These are phyloP conservation scores for Tetramorium alpestre DNA, from an alignment of 1,140 invertebrate genomes.

Conservation along the genomic window DNA sequence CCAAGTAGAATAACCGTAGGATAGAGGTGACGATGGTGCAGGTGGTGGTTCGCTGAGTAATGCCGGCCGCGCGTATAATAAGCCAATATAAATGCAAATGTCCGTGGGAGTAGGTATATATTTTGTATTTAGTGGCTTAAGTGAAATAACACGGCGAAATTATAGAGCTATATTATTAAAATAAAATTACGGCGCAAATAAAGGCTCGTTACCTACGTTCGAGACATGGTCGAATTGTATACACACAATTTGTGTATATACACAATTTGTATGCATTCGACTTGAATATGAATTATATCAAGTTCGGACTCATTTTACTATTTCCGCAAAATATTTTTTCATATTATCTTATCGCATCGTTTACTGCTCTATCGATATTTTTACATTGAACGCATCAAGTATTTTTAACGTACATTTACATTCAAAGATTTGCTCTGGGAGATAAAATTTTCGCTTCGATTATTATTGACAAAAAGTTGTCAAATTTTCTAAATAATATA, in stretches of 20 bases:
- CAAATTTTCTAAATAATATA: neutral
- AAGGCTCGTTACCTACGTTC: neutral
- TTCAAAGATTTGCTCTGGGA: neutral
- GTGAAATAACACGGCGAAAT: constrained; percentile 70
- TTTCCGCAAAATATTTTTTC: neutral
- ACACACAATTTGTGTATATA: neutral
- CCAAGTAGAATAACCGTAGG: constrained; percentile 50
- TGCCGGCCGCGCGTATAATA: constrained; percentile 65
- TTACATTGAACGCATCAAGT: neutral
- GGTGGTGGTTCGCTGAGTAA: constrained; percentile 55
- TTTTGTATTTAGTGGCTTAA: constrained; percentile 72
- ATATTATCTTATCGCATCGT: neutral
- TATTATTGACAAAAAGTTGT: neutral
- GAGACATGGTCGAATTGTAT: neutral
- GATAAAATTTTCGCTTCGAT: neutral
- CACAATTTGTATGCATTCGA: neutral
- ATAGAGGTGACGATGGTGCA: constrained; percentile 43
- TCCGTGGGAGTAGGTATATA: constrained; percentile 56
- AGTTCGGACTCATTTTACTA: neutral
- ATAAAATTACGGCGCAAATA: constrained; percentile 46
- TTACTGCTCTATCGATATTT: neutral
- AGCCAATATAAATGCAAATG: constrained; percentile 76
- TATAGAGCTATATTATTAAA: constrained; percentile 62
- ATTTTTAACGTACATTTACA: neutral
- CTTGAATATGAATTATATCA: constrained; percentile 9